These are phyloP conservation scores for Mesitornis unicolor DNA, from an alignment of 2,113 vertebrate species.

Conservation along the genomic window DNA sequence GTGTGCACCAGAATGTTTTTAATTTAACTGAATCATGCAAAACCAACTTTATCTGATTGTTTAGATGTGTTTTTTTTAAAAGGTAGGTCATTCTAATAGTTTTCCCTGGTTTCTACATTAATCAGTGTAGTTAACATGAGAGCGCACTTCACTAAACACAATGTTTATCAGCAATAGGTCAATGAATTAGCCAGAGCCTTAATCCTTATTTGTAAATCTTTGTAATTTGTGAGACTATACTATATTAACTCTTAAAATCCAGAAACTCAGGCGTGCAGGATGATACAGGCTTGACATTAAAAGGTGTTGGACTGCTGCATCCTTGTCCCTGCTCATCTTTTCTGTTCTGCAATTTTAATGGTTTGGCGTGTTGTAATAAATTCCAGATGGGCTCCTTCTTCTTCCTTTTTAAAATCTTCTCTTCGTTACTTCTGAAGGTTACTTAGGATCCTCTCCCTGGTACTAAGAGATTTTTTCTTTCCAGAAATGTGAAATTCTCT, in stretches of 20 bases:
- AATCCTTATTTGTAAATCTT: not conserved
- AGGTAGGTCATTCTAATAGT: not conserved
- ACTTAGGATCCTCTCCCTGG: not conserved
- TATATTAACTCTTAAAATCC: not conserved
- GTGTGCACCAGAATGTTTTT: rapidly evolving
- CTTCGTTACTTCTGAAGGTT: not conserved
- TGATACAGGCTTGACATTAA: not conserved
- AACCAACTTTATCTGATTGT: not conserved
- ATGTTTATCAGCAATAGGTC: not conserved
- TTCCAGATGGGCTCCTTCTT: not conserved
- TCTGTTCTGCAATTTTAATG: not conserved
- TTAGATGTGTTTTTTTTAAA: no score
- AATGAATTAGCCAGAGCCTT: not conserved
- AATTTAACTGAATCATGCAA: not conserved
- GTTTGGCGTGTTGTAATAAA: rapidly evolving
- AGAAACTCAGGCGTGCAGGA: not conserved
- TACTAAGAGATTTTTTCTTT: not conserved
- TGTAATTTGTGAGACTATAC: not conserved
- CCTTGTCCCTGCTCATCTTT: not conserved
- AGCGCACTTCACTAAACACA: not conserved
- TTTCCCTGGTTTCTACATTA: not conserved
- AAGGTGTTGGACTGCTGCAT: not conserved
- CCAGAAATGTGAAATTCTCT: not conserved
- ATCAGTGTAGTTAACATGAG: not conserved
- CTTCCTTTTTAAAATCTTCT: not conserved